A percentile compares a stretch with the other conserved stretches of the same genome.
Conservation (phyloP, 2,888 invertebrate species). For the Eristalis tenax region DNA sequence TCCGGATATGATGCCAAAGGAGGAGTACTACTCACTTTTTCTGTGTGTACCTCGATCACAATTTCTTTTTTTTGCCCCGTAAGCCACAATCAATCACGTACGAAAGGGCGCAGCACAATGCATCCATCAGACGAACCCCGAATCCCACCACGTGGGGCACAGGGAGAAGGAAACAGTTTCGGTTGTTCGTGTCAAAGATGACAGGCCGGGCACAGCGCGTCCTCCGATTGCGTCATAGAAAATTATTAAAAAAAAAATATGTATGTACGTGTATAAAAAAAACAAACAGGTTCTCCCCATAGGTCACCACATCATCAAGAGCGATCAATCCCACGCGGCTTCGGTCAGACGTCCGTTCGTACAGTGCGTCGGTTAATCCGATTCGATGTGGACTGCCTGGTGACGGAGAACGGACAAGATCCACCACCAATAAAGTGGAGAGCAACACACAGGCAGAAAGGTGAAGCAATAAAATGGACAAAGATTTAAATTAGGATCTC, state of each 20-base stretch:
- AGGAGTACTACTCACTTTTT: neutral
- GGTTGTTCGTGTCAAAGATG: constrained; percentile 28
- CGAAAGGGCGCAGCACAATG: constrained; percentile 31
- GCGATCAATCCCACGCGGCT: neutral
- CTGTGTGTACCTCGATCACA: neutral
- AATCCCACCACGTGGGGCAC: constrained; percentile 5
- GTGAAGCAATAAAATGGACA: constrained; percentile 9
- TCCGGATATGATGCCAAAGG: constrained; percentile 20
- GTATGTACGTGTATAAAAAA: neutral
- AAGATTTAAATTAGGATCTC: neutral
- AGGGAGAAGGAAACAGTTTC: constrained; percentile 5
- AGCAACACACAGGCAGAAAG: neutral
- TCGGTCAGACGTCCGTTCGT: neutral
- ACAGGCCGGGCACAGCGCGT: neutral
- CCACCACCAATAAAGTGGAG: neutral
- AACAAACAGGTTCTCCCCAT: constrained; percentile 8
- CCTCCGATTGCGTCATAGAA: constrained; percentile 1
- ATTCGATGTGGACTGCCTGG: constrained; percentile 1
- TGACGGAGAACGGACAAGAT: neutral
- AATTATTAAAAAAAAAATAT: neutral
- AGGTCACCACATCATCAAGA: neutral
- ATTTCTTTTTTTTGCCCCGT: neutral
- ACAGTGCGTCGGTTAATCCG: constrained; percentile 3
- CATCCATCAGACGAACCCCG: neutral
- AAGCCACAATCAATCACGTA: constrained; percentile 25